Conservation (phyloP, 2,888 invertebrate genomes). For the Hyposoter didymator region DNA sequence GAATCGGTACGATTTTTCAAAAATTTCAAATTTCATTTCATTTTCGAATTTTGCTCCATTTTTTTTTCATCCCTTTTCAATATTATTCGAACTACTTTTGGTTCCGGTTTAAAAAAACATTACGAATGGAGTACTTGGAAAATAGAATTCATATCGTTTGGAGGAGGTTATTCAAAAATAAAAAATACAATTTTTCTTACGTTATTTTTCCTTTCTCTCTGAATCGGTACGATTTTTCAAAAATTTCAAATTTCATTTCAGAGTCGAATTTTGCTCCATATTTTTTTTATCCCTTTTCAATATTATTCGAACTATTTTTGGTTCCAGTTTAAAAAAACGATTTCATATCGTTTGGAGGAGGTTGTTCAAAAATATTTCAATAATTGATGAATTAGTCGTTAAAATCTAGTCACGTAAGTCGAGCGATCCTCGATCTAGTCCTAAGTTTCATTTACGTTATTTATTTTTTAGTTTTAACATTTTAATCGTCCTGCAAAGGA, state of each 20-base stretch:
- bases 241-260: neutral
- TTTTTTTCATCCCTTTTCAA: neutral
- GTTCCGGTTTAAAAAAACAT: neutral
- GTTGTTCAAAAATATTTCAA: neutral
- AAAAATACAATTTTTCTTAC: neutral
- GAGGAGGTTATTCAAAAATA: too few relatives aligned
- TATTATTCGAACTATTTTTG: neutral
- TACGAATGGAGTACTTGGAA: neutral
- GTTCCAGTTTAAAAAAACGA: neutral
- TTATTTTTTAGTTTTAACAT: slow-evolving; percentile 74
- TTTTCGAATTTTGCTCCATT: neutral
- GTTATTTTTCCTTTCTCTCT: neutral
- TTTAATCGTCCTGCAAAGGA: slow-evolving; percentile 74
- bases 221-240: neutral
- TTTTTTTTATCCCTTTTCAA: neutral
- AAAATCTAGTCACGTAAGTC: slow-evolving; percentile 55
- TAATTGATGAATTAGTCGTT: neutral
- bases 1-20: neutral
- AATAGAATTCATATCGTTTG: neutral
- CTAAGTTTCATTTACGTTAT: slow-evolving; percentile 78
- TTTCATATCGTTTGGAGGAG: neutral
- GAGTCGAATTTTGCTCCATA: neutral
- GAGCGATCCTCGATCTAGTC: slow-evolving; percentile 29
- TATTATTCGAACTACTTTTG: neutral
- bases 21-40: neutral